A percentile compares a stretch with the other conserved stretches of the same genome.
Conservation (phyloP, 1,140 invertebrate species). For the Arctopsyche grandis region DNA sequence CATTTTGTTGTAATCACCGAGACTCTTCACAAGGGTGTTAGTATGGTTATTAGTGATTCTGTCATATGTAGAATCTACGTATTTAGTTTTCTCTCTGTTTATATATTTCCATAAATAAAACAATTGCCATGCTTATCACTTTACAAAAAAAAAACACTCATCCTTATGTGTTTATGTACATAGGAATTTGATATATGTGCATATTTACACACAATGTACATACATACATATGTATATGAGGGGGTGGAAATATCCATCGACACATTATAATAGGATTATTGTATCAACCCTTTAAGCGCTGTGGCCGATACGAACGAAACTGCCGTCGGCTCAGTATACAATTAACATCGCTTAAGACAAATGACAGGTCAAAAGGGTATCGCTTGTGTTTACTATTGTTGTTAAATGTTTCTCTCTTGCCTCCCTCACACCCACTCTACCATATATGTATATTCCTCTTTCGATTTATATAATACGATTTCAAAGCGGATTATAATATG, state of each 20-base stretch:
- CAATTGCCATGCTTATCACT: too few species aligned
- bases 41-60: too few species aligned
- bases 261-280: slow-evolving; percentile 51
- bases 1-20: too few species aligned
- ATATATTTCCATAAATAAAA: too few species aligned
- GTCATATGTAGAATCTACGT: too few species aligned
- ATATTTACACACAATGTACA: not conserved
- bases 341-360: slow-evolving; percentile 24
- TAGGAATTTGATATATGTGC: not conserved
- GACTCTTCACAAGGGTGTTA: too few species aligned
- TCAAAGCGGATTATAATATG: not conserved
- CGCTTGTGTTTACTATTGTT: not conserved
- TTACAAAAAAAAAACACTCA: too few species aligned
- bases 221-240: not conserved
- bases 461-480: not conserved
- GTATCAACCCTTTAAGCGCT: slow-evolving; percentile 39
- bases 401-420: not conserved
- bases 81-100: too few species aligned
- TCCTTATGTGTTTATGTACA: not conserved
- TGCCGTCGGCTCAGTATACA: not conserved
- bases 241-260: slow-evolving; percentile 34
- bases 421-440: too few species aligned
- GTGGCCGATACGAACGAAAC: slow-evolving; percentile 3
- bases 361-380: slow-evolving; percentile 30
- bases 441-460: too few species aligned